Evolutionary conservation across 2,888 invertebrate genomes (phyloP).

Genomic region (Acrobasis suavella): DNA sequence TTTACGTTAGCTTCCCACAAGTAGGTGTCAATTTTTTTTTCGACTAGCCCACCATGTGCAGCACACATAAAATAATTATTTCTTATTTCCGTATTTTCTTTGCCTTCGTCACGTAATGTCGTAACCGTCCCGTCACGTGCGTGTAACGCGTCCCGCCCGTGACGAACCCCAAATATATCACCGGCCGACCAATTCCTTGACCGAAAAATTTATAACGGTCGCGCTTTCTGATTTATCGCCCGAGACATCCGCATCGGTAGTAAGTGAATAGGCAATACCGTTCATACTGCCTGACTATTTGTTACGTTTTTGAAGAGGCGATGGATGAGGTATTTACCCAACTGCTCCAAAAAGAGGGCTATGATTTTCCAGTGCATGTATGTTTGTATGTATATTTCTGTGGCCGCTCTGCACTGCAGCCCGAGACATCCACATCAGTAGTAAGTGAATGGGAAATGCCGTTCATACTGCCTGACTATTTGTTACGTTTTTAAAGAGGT

Average conservation of each 20-base stretch:
- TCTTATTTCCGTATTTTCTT: too few relatives aligned
- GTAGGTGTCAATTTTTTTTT: too few relatives aligned
- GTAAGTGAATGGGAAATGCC: conserved; percentile 32
- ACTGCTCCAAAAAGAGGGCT: too few relatives aligned
- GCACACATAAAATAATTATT: too few relatives aligned
- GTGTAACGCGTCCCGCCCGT: conserved; percentile 1
- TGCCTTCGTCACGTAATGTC: too few relatives aligned
- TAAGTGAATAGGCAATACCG: conserved; percentile 32
- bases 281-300: conserved; percentile 22
- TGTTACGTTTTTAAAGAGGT: conserved; percentile 8
- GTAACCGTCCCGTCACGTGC: background rate
- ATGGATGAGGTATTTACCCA: background rate
- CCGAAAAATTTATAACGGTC: conserved; percentile 79
- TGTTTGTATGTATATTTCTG: too few relatives aligned
- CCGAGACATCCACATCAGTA: conserved; percentile 45
- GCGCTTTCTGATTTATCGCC: conserved; percentile 55
- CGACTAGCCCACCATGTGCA: too few relatives aligned
- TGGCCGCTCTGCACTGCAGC: too few relatives aligned
- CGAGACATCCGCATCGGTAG: conserved; percentile 45
- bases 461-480: conserved; percentile 21
- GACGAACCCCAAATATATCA: conserved; percentile 59
- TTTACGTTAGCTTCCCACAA: too few relatives aligned
- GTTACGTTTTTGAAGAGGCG: conserved; percentile 2
- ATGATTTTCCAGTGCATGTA: too few relatives aligned
- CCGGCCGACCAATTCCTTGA: conserved; percentile 74